Evolutionary conservation across 2,113 vertebrate genomes (phyloP), one percentile per base, ranked within the genome.

Genomic region (Varanus komodoensis): DNA sequence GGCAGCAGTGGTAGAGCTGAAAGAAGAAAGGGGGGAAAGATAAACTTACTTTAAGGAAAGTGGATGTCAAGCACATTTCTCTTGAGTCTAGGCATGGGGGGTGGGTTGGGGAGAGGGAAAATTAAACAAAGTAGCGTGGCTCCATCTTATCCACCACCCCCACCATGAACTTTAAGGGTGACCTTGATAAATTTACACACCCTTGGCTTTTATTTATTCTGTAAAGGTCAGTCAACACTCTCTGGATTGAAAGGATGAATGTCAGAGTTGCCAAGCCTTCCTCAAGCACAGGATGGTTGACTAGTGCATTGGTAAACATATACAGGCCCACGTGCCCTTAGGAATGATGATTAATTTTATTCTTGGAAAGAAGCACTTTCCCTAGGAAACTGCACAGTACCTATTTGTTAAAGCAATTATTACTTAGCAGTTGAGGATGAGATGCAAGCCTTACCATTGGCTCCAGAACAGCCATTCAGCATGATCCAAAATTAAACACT

Each of bases 401-500:
- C 90, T 87, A 68, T 32, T 92, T 89, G 82, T 27, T 9, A 81
- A 52, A 14, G 21, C 0, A 87, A 44, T 54, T 3, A 69, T 84
- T 78, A 67, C 68, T 78, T 79, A 54, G 74, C 6, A 38, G 29
- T 90, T 92, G 82, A 44, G 17, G 27, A 87, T 94, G 27, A 32
- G 86, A 54, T 84, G 44, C 64, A 84, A 84, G 82, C 44, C 84
- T 89, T 68, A 6, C 29, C 21, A 79, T 29, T 32, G 61, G 68
- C 74, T 67, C 34, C 57, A 78, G 61, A n/a, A 89, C 21, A 27
- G 2, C 44, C 21, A 78, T 52, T 68, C 44, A 82, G 50, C 69
- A 82, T 90, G 94, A 82, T 82, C 14, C 34, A 64, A 68, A 38
- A 32, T 68, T 69, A 79, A 78, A 25, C 57, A 32, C 74, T 89